A percentile compares a stretch with the other conserved stretches of the same genome.
Conservation (phyloP, 2,797 vertebrate genomes). For the Cheracebus regulus region DNA sequence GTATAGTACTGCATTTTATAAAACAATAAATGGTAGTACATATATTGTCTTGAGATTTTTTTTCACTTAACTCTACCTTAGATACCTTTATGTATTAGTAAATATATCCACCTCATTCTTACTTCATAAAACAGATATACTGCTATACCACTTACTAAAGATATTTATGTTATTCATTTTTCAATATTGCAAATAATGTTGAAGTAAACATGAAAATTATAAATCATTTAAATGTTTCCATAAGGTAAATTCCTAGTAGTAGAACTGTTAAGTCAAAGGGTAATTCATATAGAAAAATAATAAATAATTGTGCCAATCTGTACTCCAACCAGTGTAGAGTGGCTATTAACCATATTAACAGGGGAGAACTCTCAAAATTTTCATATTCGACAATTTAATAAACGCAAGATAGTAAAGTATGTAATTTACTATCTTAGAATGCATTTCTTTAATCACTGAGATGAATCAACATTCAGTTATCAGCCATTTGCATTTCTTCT, state of each 20-base stretch:
- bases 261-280: not conserved
- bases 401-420: not conserved
- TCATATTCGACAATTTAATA: not conserved
- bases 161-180: not conserved
- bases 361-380: not conserved
- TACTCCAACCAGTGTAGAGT: not conserved
- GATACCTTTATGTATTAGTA: not conserved
- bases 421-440: not conserved
- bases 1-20: not conserved
- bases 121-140: not conserved
- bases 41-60: not conserved
- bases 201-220: not conserved
- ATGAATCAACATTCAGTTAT: not conserved
- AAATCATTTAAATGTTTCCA: not conserved
- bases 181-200: not conserved
- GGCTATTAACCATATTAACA: not conserved
- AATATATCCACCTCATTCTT: not conserved
- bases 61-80: not conserved
- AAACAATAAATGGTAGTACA: not conserved
- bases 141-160: not conserved
- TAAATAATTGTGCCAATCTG: not conserved
- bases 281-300: not conserved
- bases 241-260: not conserved
- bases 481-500: conserved; percentile 7
- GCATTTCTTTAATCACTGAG: not conserved